Percentiles rank a stretch among this genome's conserved stretches.
Conservation (phyloP, 2,888 invertebrate genomes). For the Netelia inedita region DNA sequence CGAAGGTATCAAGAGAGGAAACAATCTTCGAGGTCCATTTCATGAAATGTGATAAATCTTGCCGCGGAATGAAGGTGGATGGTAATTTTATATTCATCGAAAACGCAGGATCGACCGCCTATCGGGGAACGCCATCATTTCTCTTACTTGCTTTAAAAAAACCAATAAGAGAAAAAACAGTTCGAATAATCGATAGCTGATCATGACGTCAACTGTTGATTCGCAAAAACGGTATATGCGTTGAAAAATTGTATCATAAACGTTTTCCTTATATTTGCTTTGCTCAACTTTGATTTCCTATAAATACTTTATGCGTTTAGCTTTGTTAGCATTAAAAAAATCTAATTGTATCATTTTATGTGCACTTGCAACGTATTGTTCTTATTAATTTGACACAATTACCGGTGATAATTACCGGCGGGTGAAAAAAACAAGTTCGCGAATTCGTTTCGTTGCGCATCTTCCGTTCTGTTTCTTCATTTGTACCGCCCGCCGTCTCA, state of each 20-base stretch:
- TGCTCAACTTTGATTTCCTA: neutral
- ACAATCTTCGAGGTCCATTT: neutral
- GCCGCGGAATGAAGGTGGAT: neutral
- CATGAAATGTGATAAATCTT: neutral
- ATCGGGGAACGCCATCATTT: neutral
- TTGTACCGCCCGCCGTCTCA: neutral
- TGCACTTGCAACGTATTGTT: too few relatives aligned
- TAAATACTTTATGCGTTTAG: neutral
- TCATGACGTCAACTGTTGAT: neutral
- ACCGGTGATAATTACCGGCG: neutral
- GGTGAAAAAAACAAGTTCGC: slow-evolving; percentile 16
- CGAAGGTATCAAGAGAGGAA: neutral
- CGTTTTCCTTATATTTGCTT: neutral
- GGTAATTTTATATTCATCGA: neutral
- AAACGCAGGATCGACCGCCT: neutral
- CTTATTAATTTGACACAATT: slow-evolving; percentile 4
- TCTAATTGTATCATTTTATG: neutral
- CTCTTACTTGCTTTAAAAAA: neutral
- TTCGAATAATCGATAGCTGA: neutral
- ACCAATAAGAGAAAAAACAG: neutral
- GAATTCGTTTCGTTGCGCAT: slow-evolving; percentile 17
- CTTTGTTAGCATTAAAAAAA: neutral
- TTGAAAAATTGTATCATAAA: too few relatives aligned
- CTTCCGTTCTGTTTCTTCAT: neutral
- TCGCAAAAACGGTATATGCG: too few relatives aligned